Evolutionary conservation across 2,113 vertebrate species (phyloP).

Genomic region (Paradisaea rubra): DNA sequence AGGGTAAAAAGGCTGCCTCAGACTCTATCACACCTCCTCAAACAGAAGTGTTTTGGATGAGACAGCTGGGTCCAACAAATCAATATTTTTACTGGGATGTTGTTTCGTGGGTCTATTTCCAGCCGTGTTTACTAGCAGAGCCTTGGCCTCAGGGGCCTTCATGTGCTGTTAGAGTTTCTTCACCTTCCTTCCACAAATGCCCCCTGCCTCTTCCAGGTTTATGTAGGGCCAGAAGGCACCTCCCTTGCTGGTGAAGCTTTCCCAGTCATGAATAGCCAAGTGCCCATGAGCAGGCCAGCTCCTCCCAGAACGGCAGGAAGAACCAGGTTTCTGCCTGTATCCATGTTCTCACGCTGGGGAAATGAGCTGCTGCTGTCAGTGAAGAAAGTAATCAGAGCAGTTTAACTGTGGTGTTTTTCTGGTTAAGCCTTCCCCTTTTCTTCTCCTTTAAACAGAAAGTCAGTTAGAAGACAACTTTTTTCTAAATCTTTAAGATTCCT

Average conservation of each 20-base stretch:
- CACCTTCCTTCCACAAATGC: not conserved
- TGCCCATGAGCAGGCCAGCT: not conserved
- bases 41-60: not conserved
- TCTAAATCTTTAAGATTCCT: not conserved
- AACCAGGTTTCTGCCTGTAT: not conserved
- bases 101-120: not conserved
- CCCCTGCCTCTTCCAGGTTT: accelerated
- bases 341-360: not conserved
- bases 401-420: not conserved
- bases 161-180: not conserved
- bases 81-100: not conserved
- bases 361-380: not conserved
- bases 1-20: not conserved
- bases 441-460: not conserved
- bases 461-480: not conserved
- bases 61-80: not conserved
- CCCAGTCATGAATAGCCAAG: not conserved
- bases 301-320: not conserved
- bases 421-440: not conserved
- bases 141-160: not conserved
- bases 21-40: not conserved
- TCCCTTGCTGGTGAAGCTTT: not conserved
- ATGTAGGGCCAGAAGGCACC: not conserved
- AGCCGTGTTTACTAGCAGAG: not conserved
- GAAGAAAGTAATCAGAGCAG: not conserved